Evolutionary conservation across 2,888 invertebrate species (phyloP), one percentile per base, ranked within the genome.

Genomic region (Plutella xylostella): DNA sequence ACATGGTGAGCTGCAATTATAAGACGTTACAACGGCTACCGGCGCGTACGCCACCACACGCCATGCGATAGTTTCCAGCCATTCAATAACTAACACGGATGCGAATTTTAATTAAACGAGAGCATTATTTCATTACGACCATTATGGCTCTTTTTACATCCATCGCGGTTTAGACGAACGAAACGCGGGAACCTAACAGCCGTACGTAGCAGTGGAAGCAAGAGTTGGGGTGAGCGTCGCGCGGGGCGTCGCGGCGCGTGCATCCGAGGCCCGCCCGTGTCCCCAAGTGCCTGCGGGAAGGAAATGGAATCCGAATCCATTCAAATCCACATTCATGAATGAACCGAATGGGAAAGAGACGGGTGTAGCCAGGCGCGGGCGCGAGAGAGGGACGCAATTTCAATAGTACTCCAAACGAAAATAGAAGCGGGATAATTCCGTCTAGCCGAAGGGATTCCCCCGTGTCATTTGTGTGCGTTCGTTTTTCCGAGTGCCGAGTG

Each of bases 401-500:
- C 68, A 83, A 83, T 82, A 77, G 80, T 80, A 82, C 76, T 76
- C 75, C 77, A 78, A 80, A 83, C 78, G 78, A 82, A 80, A 82
- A 83, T 82, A 82, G 80, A 78, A 71, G 72, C 63, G 77, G 80
- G 80, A 80, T 79, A 76, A 82, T 77, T 82, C 79, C 72, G 83
- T 83, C 83, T 83, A 79, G 83, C 75, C 77, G 71, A 76, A 82
- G 83, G 83, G 82, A 79, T 78, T 82, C 79, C 83, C 83, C 75
- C 73, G 74, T 82, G 83, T 78, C 83, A 82, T 63, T 80, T 74
- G 82, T 83, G 82, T 80, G 80, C 75, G 79, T 71, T 61, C 68
- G 66, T 75, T 63, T 77, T 79, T 73, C 33, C 20, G 31, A 22
- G 40, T 37, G 35, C 17, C 35, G 14, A 11, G 47, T 34, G 6